Conservation (phyloP, 2,888 invertebrate species). For the Eucriotettix oculatus region DNA sequence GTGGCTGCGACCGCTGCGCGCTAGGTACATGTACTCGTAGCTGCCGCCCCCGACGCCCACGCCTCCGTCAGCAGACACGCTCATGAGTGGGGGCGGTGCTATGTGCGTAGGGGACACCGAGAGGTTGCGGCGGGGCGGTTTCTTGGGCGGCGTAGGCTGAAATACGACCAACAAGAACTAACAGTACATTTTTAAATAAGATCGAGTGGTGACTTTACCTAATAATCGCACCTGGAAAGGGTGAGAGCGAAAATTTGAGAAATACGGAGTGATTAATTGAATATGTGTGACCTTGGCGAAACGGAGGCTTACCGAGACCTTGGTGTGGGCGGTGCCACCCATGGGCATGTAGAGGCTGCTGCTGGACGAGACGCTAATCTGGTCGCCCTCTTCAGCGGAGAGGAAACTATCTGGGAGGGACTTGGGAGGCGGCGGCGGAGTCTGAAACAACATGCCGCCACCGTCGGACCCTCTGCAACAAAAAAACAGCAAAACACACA, state of each 20-base stretch:
- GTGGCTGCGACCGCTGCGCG: constrained; percentile 49
- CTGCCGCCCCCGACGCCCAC: constrained; percentile 31
- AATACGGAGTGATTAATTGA: too few relatives aligned
- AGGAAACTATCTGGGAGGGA: neutral
- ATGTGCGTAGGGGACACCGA: constrained; percentile 72
- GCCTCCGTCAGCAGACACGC: constrained; percentile 33
- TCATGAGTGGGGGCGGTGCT: constrained; percentile 31
- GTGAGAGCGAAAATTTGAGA: too few relatives aligned
- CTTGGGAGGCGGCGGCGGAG: neutral
- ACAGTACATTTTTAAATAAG: too few relatives aligned
- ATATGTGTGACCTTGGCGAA: neutral
- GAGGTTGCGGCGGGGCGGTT: constrained; percentile 71
- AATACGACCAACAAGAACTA: too few relatives aligned
- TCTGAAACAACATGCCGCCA: neutral
- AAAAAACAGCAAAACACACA: too few relatives aligned
- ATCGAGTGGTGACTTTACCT: too few relatives aligned
- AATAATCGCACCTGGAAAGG: too few relatives aligned
- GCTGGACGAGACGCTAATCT: neutral
- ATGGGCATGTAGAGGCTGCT: neutral
- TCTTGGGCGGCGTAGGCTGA: constrained; percentile 72
- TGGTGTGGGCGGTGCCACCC: constrained; percentile 32
- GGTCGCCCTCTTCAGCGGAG: neutral
- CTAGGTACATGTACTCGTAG: constrained; percentile 45
- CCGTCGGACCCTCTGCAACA: neutral
- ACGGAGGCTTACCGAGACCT: constrained; percentile 38